Evolutionary conservation across 2,797 vertebrate species (phyloP).

Genomic region (Hemitrygon akajei): DNA sequence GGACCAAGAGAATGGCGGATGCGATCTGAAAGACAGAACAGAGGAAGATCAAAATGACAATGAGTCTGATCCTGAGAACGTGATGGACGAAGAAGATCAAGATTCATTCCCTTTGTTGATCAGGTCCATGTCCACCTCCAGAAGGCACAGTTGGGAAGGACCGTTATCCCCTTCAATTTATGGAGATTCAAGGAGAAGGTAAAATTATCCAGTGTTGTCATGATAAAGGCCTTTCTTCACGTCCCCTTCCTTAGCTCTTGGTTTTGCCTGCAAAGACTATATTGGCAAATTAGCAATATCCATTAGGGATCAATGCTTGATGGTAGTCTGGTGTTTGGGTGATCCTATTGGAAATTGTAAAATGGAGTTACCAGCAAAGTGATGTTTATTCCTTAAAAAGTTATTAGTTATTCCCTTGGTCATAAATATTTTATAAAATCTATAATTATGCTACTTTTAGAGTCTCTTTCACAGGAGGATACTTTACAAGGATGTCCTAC

Average conservation of each 20-base stretch:
- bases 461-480: background rate
- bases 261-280: background rate
- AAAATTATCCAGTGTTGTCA: background rate
- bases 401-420: background rate
- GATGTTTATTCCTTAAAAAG: background rate
- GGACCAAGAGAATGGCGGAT: background rate
- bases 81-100: background rate
- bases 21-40: background rate
- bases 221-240: background rate
- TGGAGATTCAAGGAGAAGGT: slow-evolving; percentile 64
- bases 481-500: no score
- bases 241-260: background rate
- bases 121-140: slow-evolving; percentile 67
- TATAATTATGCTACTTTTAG: background rate
- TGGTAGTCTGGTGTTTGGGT: background rate
- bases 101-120: slow-evolving; percentile 65
- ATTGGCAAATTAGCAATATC: background rate
- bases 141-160: slow-evolving; percentile 78
- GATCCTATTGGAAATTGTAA: background rate
- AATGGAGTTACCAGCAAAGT: background rate
- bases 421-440: background rate
- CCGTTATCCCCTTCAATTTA: slow-evolving; percentile 65
- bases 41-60: background rate
- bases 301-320: background rate
- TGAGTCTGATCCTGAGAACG: background rate